Evolutionary conservation across 2,888 invertebrate species (phyloP), one percentile per base, ranked within the genome.

Genomic region (Hemaris fuciformis): DNA sequence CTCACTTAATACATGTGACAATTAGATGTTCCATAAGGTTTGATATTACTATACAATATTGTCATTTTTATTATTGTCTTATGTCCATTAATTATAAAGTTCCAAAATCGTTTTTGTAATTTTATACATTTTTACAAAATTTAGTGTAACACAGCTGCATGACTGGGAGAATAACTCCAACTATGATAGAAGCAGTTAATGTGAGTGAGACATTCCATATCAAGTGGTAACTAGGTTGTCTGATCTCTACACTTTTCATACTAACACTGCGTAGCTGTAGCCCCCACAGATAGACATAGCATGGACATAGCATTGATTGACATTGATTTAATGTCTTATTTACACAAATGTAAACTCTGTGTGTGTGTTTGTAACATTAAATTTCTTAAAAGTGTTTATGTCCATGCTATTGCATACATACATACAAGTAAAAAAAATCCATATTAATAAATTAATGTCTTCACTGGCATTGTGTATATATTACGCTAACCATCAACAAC

Each of bases 171-270:
- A 73, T 70, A 74, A 73, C 77, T 82, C 84, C 81, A 74, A 78
- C 69, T 81, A 81, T 83, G 84, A 74, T 68, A 38, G 84, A 84
- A 87, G 86, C 85, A 79, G 83, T 89, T 81, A 83, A 85, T 68
- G 81, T 80, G 83, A 89, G 85, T 89, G 91, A 91, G 92, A 92
- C 92, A 92, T 92, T 92, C 92, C 92, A 92, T 92, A 92, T 92
- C 91, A 83, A 85, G 79, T 76, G 73, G 73, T 75, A 15, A 23
- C 60, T 60, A 53, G 43, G 25, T 38, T 60, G 25, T 53, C 41
- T 53, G 48, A 60, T 53, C 48, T 60, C 53, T 41, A 48, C 38
- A 22, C 15, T 22, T 15, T 38, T 34, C 10, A 8, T 38, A 48
- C 53, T 53, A 60, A 60, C 60, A 42, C 20, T 60, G 15, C 5